Conservation (phyloP, 2,113 vertebrate genomes). For the Microtus oregoni region DNA sequence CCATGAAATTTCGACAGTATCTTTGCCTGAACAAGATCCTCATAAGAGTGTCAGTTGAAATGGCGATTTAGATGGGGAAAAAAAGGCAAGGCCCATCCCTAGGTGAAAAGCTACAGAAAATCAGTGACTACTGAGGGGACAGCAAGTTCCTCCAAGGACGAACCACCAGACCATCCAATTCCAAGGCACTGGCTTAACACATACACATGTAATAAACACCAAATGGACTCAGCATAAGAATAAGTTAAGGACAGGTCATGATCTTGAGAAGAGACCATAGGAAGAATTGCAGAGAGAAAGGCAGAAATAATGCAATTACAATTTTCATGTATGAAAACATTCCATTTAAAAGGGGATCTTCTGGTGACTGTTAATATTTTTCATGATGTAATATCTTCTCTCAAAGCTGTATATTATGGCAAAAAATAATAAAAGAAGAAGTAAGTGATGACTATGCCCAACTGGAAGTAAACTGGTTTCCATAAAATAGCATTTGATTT, state of each 20-base stretch:
- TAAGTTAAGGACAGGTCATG: not conserved
- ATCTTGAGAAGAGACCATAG: not conserved
- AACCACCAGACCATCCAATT: not conserved
- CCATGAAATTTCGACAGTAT: not conserved
- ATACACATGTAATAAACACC: not conserved
- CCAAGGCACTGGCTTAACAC: not conserved
- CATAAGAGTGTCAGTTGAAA: not conserved
- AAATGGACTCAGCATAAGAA: not conserved
- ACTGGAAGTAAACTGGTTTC: not conserved
- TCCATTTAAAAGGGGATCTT: not conserved
- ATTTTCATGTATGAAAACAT: not conserved
- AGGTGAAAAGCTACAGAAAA: not conserved
- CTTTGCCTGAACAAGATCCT: not conserved
- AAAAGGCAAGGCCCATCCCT: not conserved
- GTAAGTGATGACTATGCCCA: conserved; percentile 27
- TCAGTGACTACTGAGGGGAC: not conserved
- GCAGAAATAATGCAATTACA: not conserved
- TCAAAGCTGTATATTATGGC: conserved; percentile 8
- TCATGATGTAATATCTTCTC: not conserved
- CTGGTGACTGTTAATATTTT: conserved; percentile 17
- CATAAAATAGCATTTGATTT: conserved; percentile 44
- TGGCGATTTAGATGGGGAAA: not conserved
- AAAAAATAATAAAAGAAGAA: conserved; percentile 60
- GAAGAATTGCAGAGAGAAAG: no score
- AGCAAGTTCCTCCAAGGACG: not conserved